These are phyloP conservation scores for Eulithis prunata DNA, from an alignment of 2,888 invertebrate genomes.

Conservation along the genomic window DNA sequence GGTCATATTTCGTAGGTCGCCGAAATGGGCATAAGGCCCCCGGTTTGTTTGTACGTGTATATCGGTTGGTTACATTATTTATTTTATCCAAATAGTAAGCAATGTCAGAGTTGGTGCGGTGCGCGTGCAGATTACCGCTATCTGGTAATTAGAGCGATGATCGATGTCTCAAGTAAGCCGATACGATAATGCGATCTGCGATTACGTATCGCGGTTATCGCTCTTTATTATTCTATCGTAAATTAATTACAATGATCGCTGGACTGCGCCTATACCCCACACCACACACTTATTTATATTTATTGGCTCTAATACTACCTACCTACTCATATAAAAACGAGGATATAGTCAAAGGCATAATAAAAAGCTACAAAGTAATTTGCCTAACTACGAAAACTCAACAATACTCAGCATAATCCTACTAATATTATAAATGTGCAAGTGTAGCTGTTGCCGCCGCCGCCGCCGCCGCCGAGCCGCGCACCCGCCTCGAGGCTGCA, in stretches of 20 bases:
- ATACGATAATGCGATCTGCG: conserved; percentile 30
- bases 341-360: background rate
- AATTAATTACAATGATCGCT: conserved; percentile 13
- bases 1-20: no score
- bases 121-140: conserved; percentile 43
- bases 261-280: conserved; percentile 2
- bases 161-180: conserved; percentile 75
- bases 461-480: no score
- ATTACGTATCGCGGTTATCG: conserved; percentile 29
- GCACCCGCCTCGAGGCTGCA: no score
- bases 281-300: background rate
- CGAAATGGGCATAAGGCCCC: no score
- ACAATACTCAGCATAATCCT: no score
- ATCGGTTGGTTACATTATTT: background rate
- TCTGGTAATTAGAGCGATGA: conserved; percentile 76
- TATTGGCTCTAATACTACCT: background rate
- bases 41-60: background rate
- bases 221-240: conserved; percentile 18
- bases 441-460: no score
- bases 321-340: background rate
- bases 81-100: background rate
- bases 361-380: no score
- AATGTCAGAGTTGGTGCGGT: background rate
- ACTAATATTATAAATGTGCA: no score
- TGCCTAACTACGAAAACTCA: no score